These are phyloP conservation scores for Dasyprocta punctata DNA, from an alignment of 2,113 vertebrate species.

Conservation along the genomic window DNA sequence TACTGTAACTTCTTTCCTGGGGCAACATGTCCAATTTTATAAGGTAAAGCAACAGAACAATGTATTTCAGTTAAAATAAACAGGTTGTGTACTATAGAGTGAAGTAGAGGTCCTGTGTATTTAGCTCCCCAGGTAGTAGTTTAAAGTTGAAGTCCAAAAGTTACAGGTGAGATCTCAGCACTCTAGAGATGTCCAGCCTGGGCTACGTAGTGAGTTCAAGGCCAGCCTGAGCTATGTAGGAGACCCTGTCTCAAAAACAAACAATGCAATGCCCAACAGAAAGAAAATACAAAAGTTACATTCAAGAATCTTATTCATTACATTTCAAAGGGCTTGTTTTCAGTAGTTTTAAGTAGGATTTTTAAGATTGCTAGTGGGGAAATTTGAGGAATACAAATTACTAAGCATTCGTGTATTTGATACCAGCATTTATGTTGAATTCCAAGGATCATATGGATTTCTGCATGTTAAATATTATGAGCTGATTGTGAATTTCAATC, in stretches of 20 bases:
- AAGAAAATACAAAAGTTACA: not conserved
- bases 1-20: constrained; percentile 39
- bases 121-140: not conserved
- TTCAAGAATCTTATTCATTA: not conserved
- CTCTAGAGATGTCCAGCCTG: not conserved
- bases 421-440: not conserved
- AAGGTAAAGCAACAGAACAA: not conserved
- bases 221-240: not conserved
- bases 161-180: not conserved
- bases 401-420: not conserved
- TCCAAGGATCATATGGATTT: not conserved
- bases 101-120: not conserved
- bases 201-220: not conserved
- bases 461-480: not conserved
- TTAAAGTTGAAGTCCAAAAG: not conserved
- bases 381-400: not conserved
- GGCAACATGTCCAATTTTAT: not conserved
- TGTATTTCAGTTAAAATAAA: constrained; percentile 30
- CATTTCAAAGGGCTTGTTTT: not conserved
- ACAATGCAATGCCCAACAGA: not conserved
- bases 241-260: not conserved
- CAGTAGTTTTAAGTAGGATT: not conserved
- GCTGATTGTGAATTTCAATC: not conserved
- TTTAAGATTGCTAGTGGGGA: not conserved
- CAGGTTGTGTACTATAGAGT: not conserved